Conservation (phyloP, 1,140 invertebrate genomes). For the Lepidurus apus region DNA sequence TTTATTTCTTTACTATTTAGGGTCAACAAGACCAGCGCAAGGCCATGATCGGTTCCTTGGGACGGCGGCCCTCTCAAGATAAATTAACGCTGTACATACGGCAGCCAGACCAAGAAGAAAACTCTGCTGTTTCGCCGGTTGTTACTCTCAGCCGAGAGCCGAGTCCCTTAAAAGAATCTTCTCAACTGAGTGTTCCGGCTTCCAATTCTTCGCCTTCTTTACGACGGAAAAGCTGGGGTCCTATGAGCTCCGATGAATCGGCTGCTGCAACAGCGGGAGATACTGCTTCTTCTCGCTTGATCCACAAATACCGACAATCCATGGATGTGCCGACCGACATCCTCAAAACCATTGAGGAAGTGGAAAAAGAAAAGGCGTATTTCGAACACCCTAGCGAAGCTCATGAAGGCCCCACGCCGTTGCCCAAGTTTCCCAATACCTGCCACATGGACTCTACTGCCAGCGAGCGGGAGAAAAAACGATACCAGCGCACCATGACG, state of each 20-base stretch:
- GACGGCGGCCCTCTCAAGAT: slow-evolving; percentile 48
- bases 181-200: not conserved
- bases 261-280: not conserved
- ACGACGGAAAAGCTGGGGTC: slow-evolving; percentile 36
- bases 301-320: slow-evolving; percentile 39
- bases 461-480: slow-evolving; percentile 36
- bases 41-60: slow-evolving; percentile 49
- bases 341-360: slow-evolving; percentile 39
- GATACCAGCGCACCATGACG: slow-evolving; percentile 39
- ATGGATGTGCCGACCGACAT: slow-evolving; percentile 39
- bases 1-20: slow-evolving; percentile 37
- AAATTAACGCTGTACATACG: slow-evolving; percentile 60
- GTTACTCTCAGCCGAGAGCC: not conserved
- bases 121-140: not conserved
- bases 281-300: slow-evolving; percentile 36
- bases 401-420: not conserved
- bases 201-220: not conserved
- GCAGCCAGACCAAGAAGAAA: slow-evolving; percentile 25
- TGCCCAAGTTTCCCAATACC: slow-evolving; percentile 2
- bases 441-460: not conserved
- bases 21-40: slow-evolving; percentile 54
- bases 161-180: slow-evolving; percentile 3
- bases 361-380: slow-evolving; percentile 28
- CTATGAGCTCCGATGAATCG: not conserved
- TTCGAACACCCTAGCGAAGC: not conserved